These are phyloP conservation scores for Sinohyriopsis cumingii DNA, from an alignment of 2,888 invertebrate genomes.

Conservation along the genomic window DNA sequence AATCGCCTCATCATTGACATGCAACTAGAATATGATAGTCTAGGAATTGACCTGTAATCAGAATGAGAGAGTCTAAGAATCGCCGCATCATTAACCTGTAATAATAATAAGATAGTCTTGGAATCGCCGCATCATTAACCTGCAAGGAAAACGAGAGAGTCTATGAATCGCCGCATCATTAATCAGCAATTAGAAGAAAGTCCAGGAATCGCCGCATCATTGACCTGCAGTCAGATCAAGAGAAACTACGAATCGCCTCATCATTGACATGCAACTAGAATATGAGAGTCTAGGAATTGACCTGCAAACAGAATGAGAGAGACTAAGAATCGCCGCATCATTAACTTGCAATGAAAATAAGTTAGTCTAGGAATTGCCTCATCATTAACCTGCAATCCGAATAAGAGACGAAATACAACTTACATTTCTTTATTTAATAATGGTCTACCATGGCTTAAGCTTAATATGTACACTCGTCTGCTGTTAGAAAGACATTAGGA, in stretches of 20 bases:
- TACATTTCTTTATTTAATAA: too few species aligned
- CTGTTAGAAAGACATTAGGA: too few species aligned
- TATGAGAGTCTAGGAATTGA: not conserved
- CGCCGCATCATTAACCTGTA: too few species aligned
- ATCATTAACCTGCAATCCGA: conserved; percentile 28
- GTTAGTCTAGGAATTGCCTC: conserved; percentile 35
- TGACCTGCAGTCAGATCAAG: conserved; percentile 23
- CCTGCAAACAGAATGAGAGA: too few species aligned
- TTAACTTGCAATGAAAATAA: not conserved
- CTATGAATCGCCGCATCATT: not conserved
- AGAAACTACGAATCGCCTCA: conserved; percentile 32
- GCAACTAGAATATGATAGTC: conserved; percentile 7
- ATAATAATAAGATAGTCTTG: not conserved
- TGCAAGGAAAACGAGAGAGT: conserved; percentile 13
- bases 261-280: conserved; percentile 32
- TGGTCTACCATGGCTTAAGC: too few species aligned
- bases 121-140: conserved; percentile 41
- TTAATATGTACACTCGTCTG: too few species aligned
- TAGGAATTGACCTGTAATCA: not conserved
- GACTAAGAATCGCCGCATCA: too few species aligned
- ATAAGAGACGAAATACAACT: too few species aligned
- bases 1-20: conserved; percentile 41
- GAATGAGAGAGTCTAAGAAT: too few species aligned
- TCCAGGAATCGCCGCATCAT: conserved; percentile 41
- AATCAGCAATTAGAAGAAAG: not conserved